Evolutionary conservation across 2,888 invertebrate genomes (phyloP).

Genomic region (Ichneumon xanthorius): DNA sequence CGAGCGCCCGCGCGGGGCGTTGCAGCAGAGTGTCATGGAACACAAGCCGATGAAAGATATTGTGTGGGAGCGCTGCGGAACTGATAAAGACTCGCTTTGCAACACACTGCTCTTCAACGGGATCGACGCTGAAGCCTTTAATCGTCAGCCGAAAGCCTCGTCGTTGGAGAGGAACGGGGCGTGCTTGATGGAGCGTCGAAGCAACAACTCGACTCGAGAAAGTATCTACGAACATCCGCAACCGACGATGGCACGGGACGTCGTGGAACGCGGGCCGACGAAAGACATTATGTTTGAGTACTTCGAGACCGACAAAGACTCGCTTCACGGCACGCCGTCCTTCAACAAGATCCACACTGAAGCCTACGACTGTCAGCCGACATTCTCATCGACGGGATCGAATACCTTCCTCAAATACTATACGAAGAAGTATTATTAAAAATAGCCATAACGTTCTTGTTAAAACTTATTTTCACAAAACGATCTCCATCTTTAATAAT

Average conservation of each 20-base stretch:
- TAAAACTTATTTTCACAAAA: slow-evolving; percentile 30
- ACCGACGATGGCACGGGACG: not conserved
- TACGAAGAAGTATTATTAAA: not conserved
- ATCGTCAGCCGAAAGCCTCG: not conserved
- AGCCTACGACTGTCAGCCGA: not conserved
- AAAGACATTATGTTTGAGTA: not conserved
- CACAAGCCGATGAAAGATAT: not conserved
- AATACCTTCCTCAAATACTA: not conserved
- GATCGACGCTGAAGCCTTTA: not conserved
- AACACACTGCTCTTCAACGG: not conserved
- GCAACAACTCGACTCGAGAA: not conserved
- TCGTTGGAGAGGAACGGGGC: not conserved
- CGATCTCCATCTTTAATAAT: slow-evolving; percentile 25
- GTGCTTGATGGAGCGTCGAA: not conserved
- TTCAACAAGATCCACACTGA: not conserved
- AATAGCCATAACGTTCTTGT: not conserved
- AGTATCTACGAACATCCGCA: not conserved
- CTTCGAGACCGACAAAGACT: not conserved
- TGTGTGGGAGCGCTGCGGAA: not conserved
- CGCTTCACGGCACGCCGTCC: not conserved
- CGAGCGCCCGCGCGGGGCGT: not conserved
- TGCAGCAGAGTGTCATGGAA: not conserved
- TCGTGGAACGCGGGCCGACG: not conserved
- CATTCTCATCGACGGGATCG: not conserved
- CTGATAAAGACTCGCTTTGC: not conserved